phyloP scores from a whole-genome alignment of 2,113 vertebrate species.

The Pterocles orientalis region DNA sequence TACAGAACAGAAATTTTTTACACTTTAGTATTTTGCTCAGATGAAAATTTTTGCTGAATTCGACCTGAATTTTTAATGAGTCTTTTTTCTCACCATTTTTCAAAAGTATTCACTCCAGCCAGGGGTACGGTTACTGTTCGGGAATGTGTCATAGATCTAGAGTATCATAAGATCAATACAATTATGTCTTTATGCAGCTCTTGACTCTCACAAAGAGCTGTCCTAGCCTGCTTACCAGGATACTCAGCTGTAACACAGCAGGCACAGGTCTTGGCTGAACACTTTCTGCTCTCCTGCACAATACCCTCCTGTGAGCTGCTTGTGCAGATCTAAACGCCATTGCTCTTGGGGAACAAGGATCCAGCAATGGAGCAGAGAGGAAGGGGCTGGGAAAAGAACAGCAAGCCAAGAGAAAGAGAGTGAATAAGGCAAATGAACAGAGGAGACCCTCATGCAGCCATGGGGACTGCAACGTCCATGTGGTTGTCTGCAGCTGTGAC shows the following conservation, averaged over 20 bases:
- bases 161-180: neutral
- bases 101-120: neutral
- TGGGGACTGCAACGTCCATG: neutral
- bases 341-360: neutral
- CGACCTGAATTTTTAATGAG: neutral
- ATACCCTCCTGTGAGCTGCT: neutral
- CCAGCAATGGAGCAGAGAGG: neutral
- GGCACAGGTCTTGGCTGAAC: neutral
- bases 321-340: no score
- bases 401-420: neutral
- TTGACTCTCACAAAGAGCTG: neutral
- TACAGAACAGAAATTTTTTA: neutral
- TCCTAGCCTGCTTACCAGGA: neutral
- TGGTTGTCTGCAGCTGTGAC: neutral
- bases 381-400: neutral
- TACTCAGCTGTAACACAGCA: neutral
- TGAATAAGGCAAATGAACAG: neutral
- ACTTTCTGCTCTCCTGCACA: neutral
- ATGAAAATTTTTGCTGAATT: neutral
- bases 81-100: neutral
- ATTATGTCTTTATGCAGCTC: neutral
- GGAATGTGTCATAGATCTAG: neutral
- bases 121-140: neutral
- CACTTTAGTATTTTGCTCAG: neutral
- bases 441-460: neutral